Evolutionary conservation across 2,797 vertebrate species (phyloP).

Genomic region (Sebastiscus albofasciatus): DNA sequence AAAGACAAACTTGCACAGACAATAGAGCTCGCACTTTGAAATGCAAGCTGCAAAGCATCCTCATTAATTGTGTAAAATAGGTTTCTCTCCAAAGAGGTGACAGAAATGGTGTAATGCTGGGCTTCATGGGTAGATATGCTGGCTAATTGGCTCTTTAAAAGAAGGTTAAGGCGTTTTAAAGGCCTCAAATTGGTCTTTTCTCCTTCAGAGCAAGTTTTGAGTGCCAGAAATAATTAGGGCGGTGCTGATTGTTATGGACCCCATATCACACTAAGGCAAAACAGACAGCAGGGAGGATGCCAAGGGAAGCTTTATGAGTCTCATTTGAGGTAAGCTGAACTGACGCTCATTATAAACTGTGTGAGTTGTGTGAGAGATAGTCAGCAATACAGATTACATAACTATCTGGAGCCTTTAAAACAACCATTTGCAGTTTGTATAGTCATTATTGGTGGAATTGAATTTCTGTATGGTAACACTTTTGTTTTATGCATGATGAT

Average conservation of each 20-base stretch:
- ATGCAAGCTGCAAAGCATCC: constrained; percentile 69
- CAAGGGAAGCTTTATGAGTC: constrained; percentile 72
- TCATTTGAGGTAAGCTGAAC: constrained; percentile 69
- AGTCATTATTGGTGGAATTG: constrained; percentile 40
- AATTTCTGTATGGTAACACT: constrained; percentile 27
- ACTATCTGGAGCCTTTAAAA: constrained; percentile 39
- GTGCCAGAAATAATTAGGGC: constrained; percentile 86
- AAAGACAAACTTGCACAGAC: constrained; percentile 44
- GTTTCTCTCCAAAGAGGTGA: constrained; percentile 79
- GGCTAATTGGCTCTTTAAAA: constrained; percentile 87
- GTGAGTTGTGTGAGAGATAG: constrained; percentile 47
- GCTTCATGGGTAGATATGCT: constrained; percentile 78
- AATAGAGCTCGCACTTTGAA: constrained; percentile 59
- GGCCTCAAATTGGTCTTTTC: constrained; percentile 84
- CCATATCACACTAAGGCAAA: constrained; percentile 77
- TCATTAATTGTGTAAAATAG: constrained; percentile 84
- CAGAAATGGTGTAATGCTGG: constrained; percentile 75
- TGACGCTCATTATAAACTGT: constrained; percentile 73
- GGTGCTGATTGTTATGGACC: constrained; percentile 82
- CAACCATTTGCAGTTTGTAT: constrained; percentile 30
- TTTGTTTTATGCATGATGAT: constrained; percentile 18
- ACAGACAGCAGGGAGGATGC: constrained; percentile 76
- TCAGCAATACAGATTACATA: constrained; percentile 49
- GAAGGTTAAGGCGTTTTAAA: constrained; percentile 84
- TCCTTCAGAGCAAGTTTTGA: constrained; percentile 79